These are phyloP conservation scores for Psophia crepitans DNA, from an alignment of 2,113 vertebrate species.

Conservation along the genomic window DNA sequence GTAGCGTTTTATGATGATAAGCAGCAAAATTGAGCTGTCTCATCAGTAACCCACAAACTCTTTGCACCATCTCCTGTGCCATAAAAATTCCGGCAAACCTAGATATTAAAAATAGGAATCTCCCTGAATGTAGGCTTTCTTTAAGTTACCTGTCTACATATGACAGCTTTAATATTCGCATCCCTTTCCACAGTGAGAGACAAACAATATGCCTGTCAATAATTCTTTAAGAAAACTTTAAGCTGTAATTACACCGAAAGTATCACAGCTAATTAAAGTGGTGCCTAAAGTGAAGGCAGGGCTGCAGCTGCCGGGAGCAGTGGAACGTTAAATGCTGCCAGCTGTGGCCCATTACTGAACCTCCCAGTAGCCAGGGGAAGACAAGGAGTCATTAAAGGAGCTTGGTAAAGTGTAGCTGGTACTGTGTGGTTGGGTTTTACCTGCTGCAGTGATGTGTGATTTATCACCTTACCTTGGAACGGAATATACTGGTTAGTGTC, in stretches of 20 bases:
- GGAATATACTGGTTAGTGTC: slow-evolving; percentile 13
- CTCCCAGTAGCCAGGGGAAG: slow-evolving; percentile 47
- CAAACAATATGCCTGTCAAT: background rate
- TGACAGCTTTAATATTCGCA: background rate
- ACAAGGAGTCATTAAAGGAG: slow-evolving; percentile 51
- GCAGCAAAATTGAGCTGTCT: background rate
- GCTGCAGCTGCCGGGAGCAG: slow-evolving; percentile 5
- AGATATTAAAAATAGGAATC: background rate
- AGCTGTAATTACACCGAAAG: background rate
- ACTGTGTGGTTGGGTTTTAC: slow-evolving; percentile 14
- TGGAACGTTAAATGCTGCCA: slow-evolving; percentile 50
- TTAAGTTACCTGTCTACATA: background rate
- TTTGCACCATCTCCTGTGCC: background rate
- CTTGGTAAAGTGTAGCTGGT: slow-evolving; percentile 44
- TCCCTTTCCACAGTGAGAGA: background rate
- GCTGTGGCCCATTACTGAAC: slow-evolving; percentile 64
- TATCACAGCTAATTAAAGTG: slow-evolving; percentile 29
- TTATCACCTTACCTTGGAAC: background rate
- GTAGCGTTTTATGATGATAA: fast-evolving
- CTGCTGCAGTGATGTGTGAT: slow-evolving; percentile 40
- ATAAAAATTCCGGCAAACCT: background rate
- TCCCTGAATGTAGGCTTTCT: background rate
- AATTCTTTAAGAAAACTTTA: background rate
- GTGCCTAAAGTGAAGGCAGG: slow-evolving; percentile 14
- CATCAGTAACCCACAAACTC: background rate